These are phyloP conservation scores for Xestia sexstrigata DNA, from an alignment of 2,888 invertebrate genomes.

Conservation along the genomic window DNA sequence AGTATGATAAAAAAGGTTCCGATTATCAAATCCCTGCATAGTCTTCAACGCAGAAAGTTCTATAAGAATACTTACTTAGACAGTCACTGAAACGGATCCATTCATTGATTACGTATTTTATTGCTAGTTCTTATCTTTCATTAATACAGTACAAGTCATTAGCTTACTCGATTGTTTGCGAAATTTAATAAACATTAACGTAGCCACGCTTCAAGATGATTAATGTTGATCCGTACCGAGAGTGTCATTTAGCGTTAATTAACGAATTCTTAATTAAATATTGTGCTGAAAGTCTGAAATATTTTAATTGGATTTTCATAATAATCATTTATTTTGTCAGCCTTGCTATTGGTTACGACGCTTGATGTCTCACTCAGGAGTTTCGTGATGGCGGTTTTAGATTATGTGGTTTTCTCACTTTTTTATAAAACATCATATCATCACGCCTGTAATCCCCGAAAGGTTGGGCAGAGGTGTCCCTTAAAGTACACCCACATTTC, in stretches of 20 bases:
- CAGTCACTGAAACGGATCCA: background rate
- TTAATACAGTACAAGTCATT: slow-evolving; percentile 14
- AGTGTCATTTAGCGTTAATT: slow-evolving; percentile 27
- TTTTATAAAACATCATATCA: too few species aligned
- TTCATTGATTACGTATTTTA: background rate
- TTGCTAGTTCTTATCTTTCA: background rate
- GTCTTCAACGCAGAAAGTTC: background rate
- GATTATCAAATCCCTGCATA: background rate
- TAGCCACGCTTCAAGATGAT: slow-evolving; percentile 47
- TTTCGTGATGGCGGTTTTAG: background rate
- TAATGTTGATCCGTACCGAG: slow-evolving; percentile 39
- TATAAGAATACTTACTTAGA: background rate
- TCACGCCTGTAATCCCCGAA: too few species aligned
- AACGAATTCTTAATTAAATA: slow-evolving; percentile 32
- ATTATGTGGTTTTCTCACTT: background rate
- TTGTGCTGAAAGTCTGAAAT: slow-evolving; percentile 23
- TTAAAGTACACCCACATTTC: too few species aligned
- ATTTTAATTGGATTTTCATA: slow-evolving; percentile 12
- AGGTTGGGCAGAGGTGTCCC: too few species aligned
- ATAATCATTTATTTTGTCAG: slow-evolving; percentile 13
- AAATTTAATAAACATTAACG: slow-evolving; percentile 83
- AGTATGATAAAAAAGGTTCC: background rate
- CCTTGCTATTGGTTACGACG: background rate
- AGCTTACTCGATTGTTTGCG: slow-evolving; percentile 38
- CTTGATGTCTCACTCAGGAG: background rate